Conservation (phyloP, 1,140 invertebrate genomes). For the Manduca sexta region DNA sequence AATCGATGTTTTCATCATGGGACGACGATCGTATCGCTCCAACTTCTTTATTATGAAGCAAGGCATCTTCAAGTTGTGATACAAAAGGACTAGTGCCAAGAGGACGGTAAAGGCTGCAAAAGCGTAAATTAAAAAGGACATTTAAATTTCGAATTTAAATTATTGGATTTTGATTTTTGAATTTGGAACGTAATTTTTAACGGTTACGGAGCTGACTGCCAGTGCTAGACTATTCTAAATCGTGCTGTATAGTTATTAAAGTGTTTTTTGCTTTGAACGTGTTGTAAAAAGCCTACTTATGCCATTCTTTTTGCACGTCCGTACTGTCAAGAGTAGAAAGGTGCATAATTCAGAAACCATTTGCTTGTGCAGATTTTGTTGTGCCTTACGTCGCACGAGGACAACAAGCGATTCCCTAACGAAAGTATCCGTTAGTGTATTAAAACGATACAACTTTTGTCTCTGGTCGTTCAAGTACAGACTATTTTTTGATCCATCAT, state of each 20-base stretch:
- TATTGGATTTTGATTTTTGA: too few species aligned
- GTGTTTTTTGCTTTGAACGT: constrained; percentile 6
- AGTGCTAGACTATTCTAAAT: too few species aligned
- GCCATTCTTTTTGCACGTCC: constrained; percentile 49
- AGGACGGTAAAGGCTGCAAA: too few species aligned
- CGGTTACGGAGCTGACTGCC: too few species aligned
- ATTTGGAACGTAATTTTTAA: too few species aligned
- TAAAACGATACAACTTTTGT: constrained; percentile 63
- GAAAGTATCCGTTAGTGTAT: constrained; percentile 47
- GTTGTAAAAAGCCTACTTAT: constrained; percentile 57
- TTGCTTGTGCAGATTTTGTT: constrained; percentile 50
- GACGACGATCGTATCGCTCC: neutral
- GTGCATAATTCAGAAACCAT: constrained; percentile 45
- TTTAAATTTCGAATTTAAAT: too few species aligned
- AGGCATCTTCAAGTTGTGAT: constrained; percentile 1
- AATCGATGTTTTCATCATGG: constrained; percentile 1
- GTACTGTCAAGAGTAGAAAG: constrained; percentile 42
- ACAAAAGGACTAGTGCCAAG: neutral
- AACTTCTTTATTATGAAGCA: constrained; percentile 2
- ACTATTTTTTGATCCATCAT: constrained; percentile 27
- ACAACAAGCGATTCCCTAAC: constrained; percentile 49
- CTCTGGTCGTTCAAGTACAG: constrained; percentile 62
- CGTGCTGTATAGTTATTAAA: too few species aligned
- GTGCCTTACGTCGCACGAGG: constrained; percentile 38
- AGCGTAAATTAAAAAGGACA: too few species aligned